Percentiles rank a stretch among this genome's conserved stretches.
Conservation (phyloP, 2,113 vertebrate species). For the Geococcyx californianus region DNA sequence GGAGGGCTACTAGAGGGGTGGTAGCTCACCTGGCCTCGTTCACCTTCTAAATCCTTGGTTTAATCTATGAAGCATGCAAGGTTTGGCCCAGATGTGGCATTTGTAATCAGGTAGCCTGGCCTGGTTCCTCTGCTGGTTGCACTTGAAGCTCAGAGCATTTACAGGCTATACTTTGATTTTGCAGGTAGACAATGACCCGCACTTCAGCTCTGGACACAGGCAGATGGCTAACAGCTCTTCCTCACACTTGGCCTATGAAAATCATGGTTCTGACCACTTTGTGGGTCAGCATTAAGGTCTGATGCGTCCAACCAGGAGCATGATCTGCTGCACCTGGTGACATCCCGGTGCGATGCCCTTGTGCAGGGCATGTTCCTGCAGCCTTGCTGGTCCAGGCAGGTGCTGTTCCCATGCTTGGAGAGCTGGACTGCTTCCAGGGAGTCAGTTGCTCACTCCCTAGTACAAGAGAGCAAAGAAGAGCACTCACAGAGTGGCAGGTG, state of each 20-base stretch:
- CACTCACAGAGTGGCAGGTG: not conserved
- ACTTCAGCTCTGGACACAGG: not conserved
- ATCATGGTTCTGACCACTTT: not conserved
- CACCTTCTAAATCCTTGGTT: not conserved
- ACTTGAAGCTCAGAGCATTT: not conserved
- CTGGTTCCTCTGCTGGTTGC: not conserved
- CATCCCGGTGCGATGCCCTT: not conserved
- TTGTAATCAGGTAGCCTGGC: not conserved
- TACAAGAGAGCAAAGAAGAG: not conserved
- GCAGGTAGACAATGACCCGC: not conserved
- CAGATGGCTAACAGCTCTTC: not conserved
- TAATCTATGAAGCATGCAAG: not conserved
- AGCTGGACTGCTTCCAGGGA: slow-evolving; percentile 26
- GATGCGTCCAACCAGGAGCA: not conserved
- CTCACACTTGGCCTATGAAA: not conserved
- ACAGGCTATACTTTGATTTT: not conserved
- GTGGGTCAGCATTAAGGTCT: not conserved
- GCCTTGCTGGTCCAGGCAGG: not conserved
- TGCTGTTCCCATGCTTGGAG: slow-evolving; percentile 11
- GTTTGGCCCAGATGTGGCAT: not conserved
- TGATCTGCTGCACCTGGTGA: not conserved
- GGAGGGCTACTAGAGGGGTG: not conserved
- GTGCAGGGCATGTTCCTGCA: not conserved
- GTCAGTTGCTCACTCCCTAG: slow-evolving; percentile 23
- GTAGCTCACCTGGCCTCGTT: not conserved